Conservation (phyloP, 1,140 invertebrate species). For the Procambarus virginalis region DNA sequence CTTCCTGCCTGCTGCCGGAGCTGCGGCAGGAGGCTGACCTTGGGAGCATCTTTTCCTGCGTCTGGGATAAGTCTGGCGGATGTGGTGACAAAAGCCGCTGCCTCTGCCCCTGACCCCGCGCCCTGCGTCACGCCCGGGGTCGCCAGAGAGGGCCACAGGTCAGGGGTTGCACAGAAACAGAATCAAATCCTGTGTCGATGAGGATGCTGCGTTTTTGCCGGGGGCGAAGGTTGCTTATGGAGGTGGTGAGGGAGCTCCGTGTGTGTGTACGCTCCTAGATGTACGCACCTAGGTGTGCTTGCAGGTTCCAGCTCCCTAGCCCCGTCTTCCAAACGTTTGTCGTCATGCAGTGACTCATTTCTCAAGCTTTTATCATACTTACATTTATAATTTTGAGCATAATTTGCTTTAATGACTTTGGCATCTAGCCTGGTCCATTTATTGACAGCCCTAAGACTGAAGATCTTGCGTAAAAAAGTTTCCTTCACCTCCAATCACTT, state of each 20-base stretch:
- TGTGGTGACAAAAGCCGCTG: conserved; percentile 3
- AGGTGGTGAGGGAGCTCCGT: background rate
- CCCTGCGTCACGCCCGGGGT: background rate
- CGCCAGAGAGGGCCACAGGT: background rate
- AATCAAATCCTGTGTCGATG: background rate
- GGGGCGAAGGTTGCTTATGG: background rate
- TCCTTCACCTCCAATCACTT: too few relatives aligned
- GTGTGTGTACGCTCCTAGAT: background rate
- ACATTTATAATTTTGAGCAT: too few relatives aligned
- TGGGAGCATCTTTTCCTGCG: conserved; percentile 13
- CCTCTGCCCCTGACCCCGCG: background rate
- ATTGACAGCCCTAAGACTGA: too few relatives aligned
- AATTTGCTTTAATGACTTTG: too few relatives aligned
- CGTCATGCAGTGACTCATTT: too few relatives aligned
- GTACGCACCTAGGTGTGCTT: too few relatives aligned
- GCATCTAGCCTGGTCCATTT: too few relatives aligned
- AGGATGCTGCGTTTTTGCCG: background rate
- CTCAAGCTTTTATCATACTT: too few relatives aligned
- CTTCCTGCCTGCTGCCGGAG: background rate
- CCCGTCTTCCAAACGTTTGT: too few relatives aligned
- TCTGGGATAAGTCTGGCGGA: conserved; percentile 11
- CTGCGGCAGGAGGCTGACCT: background rate
- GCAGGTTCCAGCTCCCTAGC: too few relatives aligned
- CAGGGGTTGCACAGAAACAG: background rate
- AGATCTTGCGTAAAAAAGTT: too few relatives aligned